Base-by-base conservation (phyloP, 2,113 vertebrate species). In the Chaetodon auriga region DNA sequence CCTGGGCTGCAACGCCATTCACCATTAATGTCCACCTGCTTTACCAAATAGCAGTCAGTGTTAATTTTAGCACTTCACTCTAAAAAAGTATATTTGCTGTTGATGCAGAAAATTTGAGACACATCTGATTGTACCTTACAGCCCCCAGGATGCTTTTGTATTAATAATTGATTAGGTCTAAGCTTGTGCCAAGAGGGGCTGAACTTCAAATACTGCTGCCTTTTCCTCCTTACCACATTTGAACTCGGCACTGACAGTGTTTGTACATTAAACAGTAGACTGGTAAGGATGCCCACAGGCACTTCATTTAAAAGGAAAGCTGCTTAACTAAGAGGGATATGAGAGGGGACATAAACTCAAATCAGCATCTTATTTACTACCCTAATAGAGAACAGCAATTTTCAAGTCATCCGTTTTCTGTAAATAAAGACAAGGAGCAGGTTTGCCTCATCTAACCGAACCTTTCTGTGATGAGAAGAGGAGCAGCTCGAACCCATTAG, bases 231-330 rank as follows among this genome's bases (percentile, higher is more conserved):
- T 1, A 7, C 58, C 10, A 11, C 61, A 49, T 68, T 41, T 68
- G 30, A 36, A 23, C 43, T 25, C 35, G 58, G 60, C 68, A 14
- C 46, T 48, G 49, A 55, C 60, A 19, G 30, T 72, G 54, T 75
- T 80, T 85, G 38, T 49, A 72, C 48, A 58, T 64, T 60, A 77
- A 78, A 78, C 77, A 63, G 54, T 19, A 48, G 55, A n/a, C 12
- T 60, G 11, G 36, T 38, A 38, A 69, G 15, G 62, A 80, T 48
- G 43, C 7, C 19, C 18, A 70, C 38, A 60, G n/a, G 0, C 23
- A 48, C 45, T 62, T 66, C 8, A 54, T 70, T 70, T 35, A 70
- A 61, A 36, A 65, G 18, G 15, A 7, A 35, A 21, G 18, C 63
- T 46, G 48, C 54, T 12, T 46, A 51, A 63, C 35, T 63, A 14